Conservation (phyloP, 2,797 vertebrate genomes). For the Tinamus major region DNA sequence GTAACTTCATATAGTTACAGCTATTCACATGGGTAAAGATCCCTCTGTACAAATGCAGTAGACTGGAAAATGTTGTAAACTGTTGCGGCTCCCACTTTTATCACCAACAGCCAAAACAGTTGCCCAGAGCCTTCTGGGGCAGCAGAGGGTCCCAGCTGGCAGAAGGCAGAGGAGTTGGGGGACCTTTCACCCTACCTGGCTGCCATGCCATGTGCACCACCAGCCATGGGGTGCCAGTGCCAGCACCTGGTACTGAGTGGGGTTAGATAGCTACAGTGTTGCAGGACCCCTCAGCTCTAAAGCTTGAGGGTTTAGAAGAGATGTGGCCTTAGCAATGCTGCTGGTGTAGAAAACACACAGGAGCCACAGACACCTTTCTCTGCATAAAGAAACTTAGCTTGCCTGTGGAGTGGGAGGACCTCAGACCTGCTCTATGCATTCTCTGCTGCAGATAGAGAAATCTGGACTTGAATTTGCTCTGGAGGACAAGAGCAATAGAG, state of each 20-base stretch:
- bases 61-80: background rate
- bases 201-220: background rate
- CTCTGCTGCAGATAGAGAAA: background rate
- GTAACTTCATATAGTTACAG: background rate
- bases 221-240: background rate
- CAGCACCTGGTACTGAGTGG: background rate
- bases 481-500: conserved; percentile 6
- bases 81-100: background rate
- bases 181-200: background rate
- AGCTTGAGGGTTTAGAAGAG: background rate
- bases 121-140: background rate
- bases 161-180: background rate
- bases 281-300: background rate
- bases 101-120: background rate
- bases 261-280: background rate
- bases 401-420: background rate
- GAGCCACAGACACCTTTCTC: fast-evolving
- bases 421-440: background rate
- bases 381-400: background rate
- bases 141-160: background rate
- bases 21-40: background rate
- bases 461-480: background rate
- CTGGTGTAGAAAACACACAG: background rate
- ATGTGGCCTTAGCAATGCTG: background rate
- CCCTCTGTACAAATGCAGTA: background rate